phyloP scores from a whole-genome alignment of 1,140 invertebrate species.

The Drosophila chauvacae region DNA sequence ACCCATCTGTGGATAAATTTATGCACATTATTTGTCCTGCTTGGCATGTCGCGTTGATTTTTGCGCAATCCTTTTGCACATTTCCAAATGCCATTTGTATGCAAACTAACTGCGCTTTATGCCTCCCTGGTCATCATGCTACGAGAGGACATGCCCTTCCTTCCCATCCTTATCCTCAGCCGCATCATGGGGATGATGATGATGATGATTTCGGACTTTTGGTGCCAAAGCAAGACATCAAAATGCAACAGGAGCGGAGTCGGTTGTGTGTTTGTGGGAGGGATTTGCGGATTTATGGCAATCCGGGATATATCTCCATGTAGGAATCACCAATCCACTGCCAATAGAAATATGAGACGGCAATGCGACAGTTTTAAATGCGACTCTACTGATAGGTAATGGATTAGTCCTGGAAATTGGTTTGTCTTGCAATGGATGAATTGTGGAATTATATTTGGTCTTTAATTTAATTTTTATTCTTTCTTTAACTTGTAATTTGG shows the following conservation, averaged over 20 bases:
- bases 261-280: slow-evolving; percentile 12
- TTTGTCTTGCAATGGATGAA: background rate
- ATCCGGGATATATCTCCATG: slow-evolving; percentile 21
- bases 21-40: slow-evolving; percentile 80
- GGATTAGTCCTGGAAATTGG: slow-evolving; percentile 8
- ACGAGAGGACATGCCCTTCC: background rate
- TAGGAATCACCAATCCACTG: background rate
- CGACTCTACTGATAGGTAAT: background rate
- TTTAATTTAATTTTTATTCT: no score
- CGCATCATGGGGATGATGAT: slow-evolving; percentile 4
- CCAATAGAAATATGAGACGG: slow-evolving; percentile 18
- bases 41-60: slow-evolving; percentile 78
- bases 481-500: background rate
- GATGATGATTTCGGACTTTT: slow-evolving; percentile 36
- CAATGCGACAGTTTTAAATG: slow-evolving; percentile 52
- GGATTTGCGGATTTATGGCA: slow-evolving; percentile 55
- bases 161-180: slow-evolving; percentile 3
- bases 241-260: slow-evolving; percentile 39
- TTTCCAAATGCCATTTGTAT: slow-evolving; percentile 74
- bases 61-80: slow-evolving; percentile 71
- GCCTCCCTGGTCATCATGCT: slow-evolving; percentile 36
- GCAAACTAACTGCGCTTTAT: slow-evolving; percentile 70
- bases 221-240: slow-evolving; percentile 63
- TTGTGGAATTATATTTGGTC: background rate
- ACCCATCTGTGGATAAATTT: slow-evolving; percentile 65